Percentiles rank a stretch among this genome's conserved stretches.
Conservation (phyloP, 2,888 invertebrate species). For the Piscicola geometra region DNA sequence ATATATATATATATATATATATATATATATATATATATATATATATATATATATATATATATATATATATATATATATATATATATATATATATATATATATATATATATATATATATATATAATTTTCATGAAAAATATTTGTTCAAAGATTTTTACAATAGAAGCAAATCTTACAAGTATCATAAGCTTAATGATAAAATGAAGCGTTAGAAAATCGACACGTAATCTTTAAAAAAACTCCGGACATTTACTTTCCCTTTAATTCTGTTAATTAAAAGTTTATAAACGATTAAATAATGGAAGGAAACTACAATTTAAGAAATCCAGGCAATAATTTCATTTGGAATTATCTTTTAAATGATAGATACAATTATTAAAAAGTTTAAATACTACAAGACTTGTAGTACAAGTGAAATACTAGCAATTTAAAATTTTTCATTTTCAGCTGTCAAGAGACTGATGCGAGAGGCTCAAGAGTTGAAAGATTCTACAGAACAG, state of each 20-base stretch:
- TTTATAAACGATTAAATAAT: not conserved
- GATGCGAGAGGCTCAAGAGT: constrained; percentile 82
- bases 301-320: constrained; percentile 32
- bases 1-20: constrained; percentile 33
- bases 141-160: too few relatives aligned
- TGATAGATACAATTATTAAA: not conserved
- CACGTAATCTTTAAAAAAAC: constrained; percentile 3
- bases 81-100: constrained; percentile 28
- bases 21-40: constrained; percentile 31
- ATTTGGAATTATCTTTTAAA: constrained; percentile 12
- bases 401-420: not conserved
- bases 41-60: constrained; percentile 25
- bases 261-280: not conserved
- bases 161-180: too few relatives aligned
- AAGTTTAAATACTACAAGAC: not conserved
- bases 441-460: constrained; percentile 78
- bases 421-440: constrained; percentile 1
- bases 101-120: constrained; percentile 31
- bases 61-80: constrained; percentile 29
- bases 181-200: too few relatives aligned
- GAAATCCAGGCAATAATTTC: constrained; percentile 26
- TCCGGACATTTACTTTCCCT: not conserved
- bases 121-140: not conserved
- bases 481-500: constrained; percentile 79
- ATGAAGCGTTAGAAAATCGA: not conserved